These are phyloP conservation scores for Holocentrus rufus DNA, from an alignment of 2,797 vertebrate species.

Conservation along the genomic window DNA sequence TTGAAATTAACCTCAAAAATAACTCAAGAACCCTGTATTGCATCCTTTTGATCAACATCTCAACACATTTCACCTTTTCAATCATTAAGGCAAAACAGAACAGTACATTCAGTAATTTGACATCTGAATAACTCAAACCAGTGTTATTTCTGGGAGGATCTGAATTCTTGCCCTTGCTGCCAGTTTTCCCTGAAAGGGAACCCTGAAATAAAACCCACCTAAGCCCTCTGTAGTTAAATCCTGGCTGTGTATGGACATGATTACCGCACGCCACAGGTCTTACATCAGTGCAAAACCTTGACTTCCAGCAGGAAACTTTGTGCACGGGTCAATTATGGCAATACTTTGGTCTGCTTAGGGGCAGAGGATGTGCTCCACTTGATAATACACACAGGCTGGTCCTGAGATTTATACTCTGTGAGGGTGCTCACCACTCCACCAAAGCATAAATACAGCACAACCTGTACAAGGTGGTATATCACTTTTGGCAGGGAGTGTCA, in stretches of 20 bases:
- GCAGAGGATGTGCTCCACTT: conserved; percentile 63
- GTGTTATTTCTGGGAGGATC: conserved; percentile 61
- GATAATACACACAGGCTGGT: conserved; percentile 45
- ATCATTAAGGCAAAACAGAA: no score
- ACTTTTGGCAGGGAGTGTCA: conserved; percentile 14
- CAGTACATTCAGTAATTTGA: no score
- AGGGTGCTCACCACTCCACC: conserved; percentile 29
- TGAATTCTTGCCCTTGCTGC: conserved; percentile 59
- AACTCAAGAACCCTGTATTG: conserved; percentile 3
- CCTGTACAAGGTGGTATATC: conserved; percentile 18
- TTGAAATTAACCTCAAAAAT: conserved; percentile 1
- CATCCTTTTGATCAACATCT: conserved; percentile 37
- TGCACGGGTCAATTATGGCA: conserved; percentile 72
- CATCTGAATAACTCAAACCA: conserved; percentile 77
- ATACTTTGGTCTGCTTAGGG: conserved; percentile 68
- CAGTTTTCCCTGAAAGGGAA: conserved; percentile 71
- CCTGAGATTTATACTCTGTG: conserved; percentile 48
- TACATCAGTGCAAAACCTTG: conserved; percentile 73
- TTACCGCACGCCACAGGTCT: conserved; percentile 74
- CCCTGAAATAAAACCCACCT: conserved; percentile 82
- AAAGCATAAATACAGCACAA: conserved; percentile 51
- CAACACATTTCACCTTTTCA: conserved; percentile 41
- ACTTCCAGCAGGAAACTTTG: conserved; percentile 79
- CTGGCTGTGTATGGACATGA: conserved; percentile 76
- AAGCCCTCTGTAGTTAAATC: conserved; percentile 76